Base-by-base conservation (phyloP, 2,888 invertebrate genomes). In the Dryadula phaetusa region DNA sequence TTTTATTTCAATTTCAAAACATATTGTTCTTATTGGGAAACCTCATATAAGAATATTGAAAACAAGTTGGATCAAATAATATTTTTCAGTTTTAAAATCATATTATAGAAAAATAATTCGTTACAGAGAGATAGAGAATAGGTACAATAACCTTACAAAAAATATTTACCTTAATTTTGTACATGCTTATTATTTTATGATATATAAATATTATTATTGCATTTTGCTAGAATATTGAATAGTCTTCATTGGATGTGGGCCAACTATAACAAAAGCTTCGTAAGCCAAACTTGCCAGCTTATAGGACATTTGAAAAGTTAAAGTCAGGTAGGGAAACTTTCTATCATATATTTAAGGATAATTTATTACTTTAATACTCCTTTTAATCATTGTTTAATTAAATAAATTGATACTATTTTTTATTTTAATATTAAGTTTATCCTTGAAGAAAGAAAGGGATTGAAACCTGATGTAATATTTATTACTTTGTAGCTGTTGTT, bases 211-310 rank as follows among this genome's bases (percentile, higher is more conserved):
- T 28, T 28, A 34, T 52, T 8, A 8, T n/a, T 62, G 37, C 58
- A 66, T 63, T 69, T 66, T 69, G 66, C 60, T 63, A 66, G 62
- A 66, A 70, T 70, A 70, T 70, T 66, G 69, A 69, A 60, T 61
- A 47, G 62, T 64, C 63, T 70, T 49, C 64, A 53, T 66, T 70
- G 69, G 69, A 62, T 66, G 63, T 61, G 69, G 69, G 69, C 69
- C 69, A 70, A 70, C 66, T 64, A 54, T 66, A 66, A 70, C 66
- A 66, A 70, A 66, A 64, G 69, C 64, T 64, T 61, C 69, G 66
- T 56, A 61, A 70, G 69, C 66, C 66, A 64, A 70, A 66, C 56
- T 66, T 66, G 54, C 66, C 44, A 62, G 66, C 66, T 64, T 64
- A 64, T 56, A 69, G 66, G 69, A 63, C 66, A 60, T 66, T 66